Percentiles rank a stretch among this genome's conserved stretches.
Conservation (phyloP, 2,113 vertebrate species). For the Lasiurus borealis region DNA sequence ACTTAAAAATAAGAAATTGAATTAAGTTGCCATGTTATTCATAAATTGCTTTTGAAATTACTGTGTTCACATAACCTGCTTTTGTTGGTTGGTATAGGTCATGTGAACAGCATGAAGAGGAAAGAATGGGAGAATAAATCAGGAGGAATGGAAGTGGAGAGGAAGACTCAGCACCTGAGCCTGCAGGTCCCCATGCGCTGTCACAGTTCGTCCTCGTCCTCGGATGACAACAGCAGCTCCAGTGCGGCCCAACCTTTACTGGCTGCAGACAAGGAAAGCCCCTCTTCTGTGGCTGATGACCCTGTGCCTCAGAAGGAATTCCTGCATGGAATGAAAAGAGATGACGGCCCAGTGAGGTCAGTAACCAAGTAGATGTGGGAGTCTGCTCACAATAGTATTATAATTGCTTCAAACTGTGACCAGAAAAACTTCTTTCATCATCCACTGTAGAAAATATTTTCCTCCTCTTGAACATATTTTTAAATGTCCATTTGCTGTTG, state of each 20-base stretch:
- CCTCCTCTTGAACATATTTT: background rate
- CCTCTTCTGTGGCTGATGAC: constrained; percentile 91
- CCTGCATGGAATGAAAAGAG: constrained; percentile 85
- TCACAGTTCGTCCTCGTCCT: constrained; percentile 96
- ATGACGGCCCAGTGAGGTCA: constrained; percentile 90
- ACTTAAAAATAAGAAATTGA: background rate
- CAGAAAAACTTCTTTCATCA: background rate
- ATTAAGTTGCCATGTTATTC: constrained; percentile 7
- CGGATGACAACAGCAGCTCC: constrained; percentile 95
- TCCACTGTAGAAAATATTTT: background rate
- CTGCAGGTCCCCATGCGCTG: constrained; percentile 95
- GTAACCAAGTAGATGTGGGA: constrained; percentile 61
- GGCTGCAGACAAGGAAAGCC: constrained; percentile 93
- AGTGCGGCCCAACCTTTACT: constrained; percentile 96
- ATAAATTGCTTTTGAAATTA: background rate
- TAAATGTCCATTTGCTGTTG: background rate
- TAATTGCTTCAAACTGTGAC: background rate
- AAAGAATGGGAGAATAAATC: constrained; percentile 91
- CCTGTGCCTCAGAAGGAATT: constrained; percentile 85
- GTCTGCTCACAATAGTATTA: background rate
- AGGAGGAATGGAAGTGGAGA: constrained; percentile 90
- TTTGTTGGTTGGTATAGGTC: constrained; percentile 84
- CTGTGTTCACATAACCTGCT: background rate
- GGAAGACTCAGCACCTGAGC: constrained; percentile 92
- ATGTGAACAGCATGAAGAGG: constrained; percentile 88